A percentile compares a stretch with the other conserved stretches of the same genome.
Conservation (phyloP, 2,888 invertebrate genomes). For the Pollenia amentaria region DNA sequence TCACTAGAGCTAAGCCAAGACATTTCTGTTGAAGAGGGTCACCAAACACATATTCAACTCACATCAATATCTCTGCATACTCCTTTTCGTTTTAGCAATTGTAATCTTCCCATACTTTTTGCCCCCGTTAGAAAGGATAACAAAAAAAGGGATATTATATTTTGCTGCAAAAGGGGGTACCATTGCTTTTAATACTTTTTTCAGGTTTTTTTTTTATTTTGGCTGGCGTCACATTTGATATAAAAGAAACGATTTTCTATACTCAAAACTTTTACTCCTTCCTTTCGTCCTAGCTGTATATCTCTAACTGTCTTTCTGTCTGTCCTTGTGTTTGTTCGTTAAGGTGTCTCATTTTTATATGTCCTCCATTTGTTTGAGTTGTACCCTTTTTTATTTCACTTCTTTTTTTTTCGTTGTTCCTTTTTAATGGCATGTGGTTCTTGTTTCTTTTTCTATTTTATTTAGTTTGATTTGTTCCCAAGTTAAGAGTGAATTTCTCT, state of each 20-base stretch:
- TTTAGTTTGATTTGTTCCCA: constrained; percentile 70
- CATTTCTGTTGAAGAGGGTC: constrained; percentile 74
- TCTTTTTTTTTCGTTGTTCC: constrained; percentile 22
- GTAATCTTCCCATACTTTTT: constrained; percentile 10
- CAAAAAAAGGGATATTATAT: constrained; percentile 58
- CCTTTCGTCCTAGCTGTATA: constrained; percentile 55
- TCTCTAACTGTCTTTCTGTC: constrained; percentile 63
- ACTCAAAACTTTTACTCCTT: constrained; percentile 48
- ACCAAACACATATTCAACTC: constrained; percentile 39
- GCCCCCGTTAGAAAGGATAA: constrained; percentile 35
- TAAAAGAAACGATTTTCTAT: constrained; percentile 59
- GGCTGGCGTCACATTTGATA: constrained; percentile 69
- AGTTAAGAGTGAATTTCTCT: constrained; percentile 60
- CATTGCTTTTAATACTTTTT: constrained; percentile 34
- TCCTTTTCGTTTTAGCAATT: not conserved
- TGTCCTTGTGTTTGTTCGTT: constrained; percentile 76
- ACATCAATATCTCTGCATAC: constrained; percentile 40
- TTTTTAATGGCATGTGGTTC: constrained; percentile 57
- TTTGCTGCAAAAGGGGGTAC: constrained; percentile 53
- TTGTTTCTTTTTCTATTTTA: constrained; percentile 37
- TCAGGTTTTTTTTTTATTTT: constrained; percentile 55
- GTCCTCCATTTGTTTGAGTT: constrained; percentile 67
- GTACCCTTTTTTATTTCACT: constrained; percentile 66
- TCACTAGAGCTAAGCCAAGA: constrained; percentile 74
- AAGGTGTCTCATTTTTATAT: constrained; percentile 70